These are phyloP conservation scores for Panurus biarmicus DNA, from an alignment of 2,113 vertebrate species.

Conservation along the genomic window DNA sequence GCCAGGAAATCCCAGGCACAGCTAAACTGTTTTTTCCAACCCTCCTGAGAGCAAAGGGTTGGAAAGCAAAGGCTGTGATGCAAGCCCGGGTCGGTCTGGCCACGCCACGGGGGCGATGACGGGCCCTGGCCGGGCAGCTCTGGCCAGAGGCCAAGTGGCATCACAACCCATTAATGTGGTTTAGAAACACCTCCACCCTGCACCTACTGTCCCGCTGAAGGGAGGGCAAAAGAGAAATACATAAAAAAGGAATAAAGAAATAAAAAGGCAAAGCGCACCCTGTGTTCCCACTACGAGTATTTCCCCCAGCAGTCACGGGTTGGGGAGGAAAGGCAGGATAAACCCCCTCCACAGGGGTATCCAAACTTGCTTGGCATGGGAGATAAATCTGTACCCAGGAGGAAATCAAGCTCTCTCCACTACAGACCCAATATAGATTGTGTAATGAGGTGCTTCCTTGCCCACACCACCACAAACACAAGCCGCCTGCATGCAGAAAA, in stretches of 20 bases:
- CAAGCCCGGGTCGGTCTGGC: not conserved
- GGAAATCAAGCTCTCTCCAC: conserved; percentile 2
- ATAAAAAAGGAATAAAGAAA: not conserved
- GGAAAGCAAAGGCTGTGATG: not conserved
- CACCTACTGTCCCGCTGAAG: not conserved
- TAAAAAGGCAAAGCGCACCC: not conserved
- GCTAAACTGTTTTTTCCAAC: not conserved
- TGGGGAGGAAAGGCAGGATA: not conserved
- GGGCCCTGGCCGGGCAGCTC: not conserved
- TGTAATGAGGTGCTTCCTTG: not conserved
- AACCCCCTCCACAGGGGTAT: not conserved
- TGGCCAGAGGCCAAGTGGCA: not conserved
- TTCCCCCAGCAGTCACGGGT: fast-evolving
- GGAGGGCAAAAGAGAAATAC: not conserved
- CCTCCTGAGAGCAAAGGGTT: not conserved
- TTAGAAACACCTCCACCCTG: not conserved
- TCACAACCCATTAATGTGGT: not conserved
- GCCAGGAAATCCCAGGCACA: not conserved
- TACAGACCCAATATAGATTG: not conserved
- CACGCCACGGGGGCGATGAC: not conserved
- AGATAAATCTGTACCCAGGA: not conserved
- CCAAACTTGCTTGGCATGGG: not conserved
- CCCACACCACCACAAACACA: conserved; percentile 25
- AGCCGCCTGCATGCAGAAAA: not conserved
- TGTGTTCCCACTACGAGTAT: not conserved